Base-by-base conservation (phyloP, 2,113 vertebrate species). In the Ancistrus triradiatus region DNA sequence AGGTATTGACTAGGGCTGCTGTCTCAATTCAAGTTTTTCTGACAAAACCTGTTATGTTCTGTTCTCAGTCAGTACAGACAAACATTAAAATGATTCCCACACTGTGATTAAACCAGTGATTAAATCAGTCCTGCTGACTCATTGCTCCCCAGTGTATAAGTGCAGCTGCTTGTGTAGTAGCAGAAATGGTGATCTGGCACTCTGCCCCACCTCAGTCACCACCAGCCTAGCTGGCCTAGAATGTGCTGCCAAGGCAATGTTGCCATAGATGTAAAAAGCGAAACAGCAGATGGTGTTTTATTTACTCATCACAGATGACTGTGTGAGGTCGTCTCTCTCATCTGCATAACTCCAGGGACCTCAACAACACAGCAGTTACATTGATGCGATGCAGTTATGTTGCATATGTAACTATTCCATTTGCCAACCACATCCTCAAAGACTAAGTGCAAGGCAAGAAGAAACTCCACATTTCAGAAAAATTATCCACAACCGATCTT, bases 201-300 rank as follows among this genome's bases (percentile, higher is more conserved):
- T 40, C 43, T 63, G 38, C 62, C 31, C 49, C 47, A 44, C 35
- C 43, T 42, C 35, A 28, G 28, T 25, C 53, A 22, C 49, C 50
- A 50, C 43, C 19, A 51, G 38, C 42, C 22, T 33, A 62, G 43
- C 22, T 59, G 35, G 61, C 42, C 40, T 51, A 47, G 43, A 6
- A 37, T 33, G 56, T 19, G 51, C 59, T 60, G 50, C 66, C 65
- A 68, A 59, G 49, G 63, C 51, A 33, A 58, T 50, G 27, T 60
- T 44, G 43, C 37, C 28, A 44, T 66, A 47, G 63, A 58, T 31
- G 61, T 42, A 40, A 65, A 60, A 70, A 43, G 62, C 31, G 24
- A 62, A 46, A 46, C 51, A 66, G 46, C 68, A 70, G 74, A 77
- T 68, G 68, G 63, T 52, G 68, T 51, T 57, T 77, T 35, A 52